phyloP scores from a whole-genome alignment of 2,113 vertebrate genomes.

The Urocolius indicus region DNA sequence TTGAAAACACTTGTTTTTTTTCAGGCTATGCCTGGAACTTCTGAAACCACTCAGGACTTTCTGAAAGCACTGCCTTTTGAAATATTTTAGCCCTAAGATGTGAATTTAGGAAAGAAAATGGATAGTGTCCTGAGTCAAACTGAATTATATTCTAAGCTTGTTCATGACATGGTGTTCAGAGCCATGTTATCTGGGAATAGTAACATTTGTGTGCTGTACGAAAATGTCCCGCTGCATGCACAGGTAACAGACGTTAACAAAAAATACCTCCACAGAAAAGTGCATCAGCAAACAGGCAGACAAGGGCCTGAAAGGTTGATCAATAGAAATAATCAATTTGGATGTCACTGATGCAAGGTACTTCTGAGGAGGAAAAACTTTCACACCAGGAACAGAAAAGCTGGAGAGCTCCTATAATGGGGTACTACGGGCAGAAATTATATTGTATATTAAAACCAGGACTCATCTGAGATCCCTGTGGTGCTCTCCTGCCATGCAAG shows the following conservation, averaged over 20 bases:
- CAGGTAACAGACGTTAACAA: neutral
- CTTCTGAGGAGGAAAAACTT: neutral
- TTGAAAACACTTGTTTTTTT: neutral
- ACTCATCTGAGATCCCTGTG: neutral
- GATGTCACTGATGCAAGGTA: neutral
- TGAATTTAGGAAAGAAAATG: neutral
- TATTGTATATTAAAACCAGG: neutral
- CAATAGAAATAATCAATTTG: neutral
- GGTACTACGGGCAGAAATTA: neutral
- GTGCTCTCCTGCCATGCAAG: neutral
- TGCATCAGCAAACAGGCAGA: neutral
- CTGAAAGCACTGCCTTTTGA: neutral
- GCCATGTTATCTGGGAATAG: neutral
- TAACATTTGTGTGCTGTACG: fast-evolving
- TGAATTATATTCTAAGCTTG: neutral
- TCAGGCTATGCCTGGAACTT: neutral
- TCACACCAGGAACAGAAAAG: neutral
- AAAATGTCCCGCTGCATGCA: neutral
- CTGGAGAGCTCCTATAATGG: neutral
- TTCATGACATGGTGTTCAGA: neutral
- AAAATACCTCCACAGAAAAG: neutral
- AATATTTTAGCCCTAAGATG: neutral
- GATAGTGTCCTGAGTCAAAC: neutral
- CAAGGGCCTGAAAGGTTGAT: neutral
- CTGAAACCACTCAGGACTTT: neutral